These are phyloP conservation scores for Stigmatopora argus DNA, from an alignment of 2,113 vertebrate genomes.

Conservation along the genomic window DNA sequence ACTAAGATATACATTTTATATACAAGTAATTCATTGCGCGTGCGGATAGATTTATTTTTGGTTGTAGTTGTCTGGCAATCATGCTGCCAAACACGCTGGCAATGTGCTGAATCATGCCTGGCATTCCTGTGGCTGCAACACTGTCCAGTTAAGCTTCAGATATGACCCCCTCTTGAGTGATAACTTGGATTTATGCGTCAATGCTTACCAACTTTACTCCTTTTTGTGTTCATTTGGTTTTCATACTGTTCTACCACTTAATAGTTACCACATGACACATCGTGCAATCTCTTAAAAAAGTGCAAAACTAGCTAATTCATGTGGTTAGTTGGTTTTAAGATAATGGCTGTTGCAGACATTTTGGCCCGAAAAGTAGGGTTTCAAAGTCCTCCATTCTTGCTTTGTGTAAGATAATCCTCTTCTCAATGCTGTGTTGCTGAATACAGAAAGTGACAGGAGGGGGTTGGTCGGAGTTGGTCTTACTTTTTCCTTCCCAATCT, in stretches of 20 bases:
- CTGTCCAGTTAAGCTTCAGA: slow-evolving; percentile 58
- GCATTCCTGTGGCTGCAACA: slow-evolving; percentile 58
- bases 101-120: slow-evolving; percentile 66
- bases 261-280: not conserved
- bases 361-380: slow-evolving; percentile 21
- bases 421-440: slow-evolving; percentile 44
- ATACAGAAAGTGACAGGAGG: slow-evolving; percentile 31
- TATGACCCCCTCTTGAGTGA: slow-evolving; percentile 16
- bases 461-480: slow-evolving; percentile 9
- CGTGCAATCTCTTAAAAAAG: not conserved
- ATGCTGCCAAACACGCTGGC: slow-evolving; percentile 46
- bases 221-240: not conserved
- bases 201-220: not conserved
- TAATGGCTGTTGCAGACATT: slow-evolving; percentile 19
- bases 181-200: not conserved
- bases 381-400: slow-evolving; percentile 40
- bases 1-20: no score
- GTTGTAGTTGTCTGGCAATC: slow-evolving; percentile 14
- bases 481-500: not conserved
- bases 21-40: no score
- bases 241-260: no score
- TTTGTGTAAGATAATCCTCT: slow-evolving; percentile 54
- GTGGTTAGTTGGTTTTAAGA: slow-evolving; percentile 7
- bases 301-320: not conserved
- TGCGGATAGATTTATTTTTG: slow-evolving; percentile 11